Evolutionary conservation across 2,797 vertebrate genomes (phyloP).

Genomic region (Aratinga solstitialis): DNA sequence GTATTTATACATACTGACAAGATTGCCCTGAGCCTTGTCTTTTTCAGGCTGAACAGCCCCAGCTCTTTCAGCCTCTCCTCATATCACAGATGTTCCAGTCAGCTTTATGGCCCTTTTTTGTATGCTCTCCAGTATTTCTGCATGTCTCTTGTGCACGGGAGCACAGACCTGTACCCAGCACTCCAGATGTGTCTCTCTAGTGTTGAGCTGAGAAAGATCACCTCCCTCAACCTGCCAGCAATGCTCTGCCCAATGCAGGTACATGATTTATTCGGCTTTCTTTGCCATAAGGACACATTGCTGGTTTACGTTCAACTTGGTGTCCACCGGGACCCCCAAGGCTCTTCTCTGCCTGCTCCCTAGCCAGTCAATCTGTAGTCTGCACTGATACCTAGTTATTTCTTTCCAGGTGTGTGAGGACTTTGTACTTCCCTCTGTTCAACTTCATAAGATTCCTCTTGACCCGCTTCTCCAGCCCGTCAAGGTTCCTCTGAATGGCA

Average conservation of each 20-base stretch:
- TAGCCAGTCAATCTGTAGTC: neutral
- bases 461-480: neutral
- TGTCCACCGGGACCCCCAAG: neutral
- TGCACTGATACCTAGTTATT: neutral
- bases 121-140: neutral
- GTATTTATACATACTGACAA: neutral
- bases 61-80: neutral
- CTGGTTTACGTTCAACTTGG: neutral
- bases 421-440: neutral
- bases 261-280: neutral
- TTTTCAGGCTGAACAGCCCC: neutral
- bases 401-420: neutral
- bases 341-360: neutral
- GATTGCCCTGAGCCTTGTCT: neutral
- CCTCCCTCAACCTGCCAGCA: neutral
- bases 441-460: fast-evolving
- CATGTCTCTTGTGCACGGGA: neutral
- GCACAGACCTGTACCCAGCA: neutral
- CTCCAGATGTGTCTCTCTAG: neutral
- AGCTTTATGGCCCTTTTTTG: neutral
- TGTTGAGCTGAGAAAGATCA: neutral
- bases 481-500: neutral
- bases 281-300: neutral
- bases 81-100: neutral
- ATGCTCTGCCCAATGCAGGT: neutral